Percentiles rank a stretch among this genome's conserved stretches.
These are phyloP conservation scores for Cantharis nigra DNA, from an alignment of 2,888 invertebrate species.

Conservation along the genomic window DNA sequence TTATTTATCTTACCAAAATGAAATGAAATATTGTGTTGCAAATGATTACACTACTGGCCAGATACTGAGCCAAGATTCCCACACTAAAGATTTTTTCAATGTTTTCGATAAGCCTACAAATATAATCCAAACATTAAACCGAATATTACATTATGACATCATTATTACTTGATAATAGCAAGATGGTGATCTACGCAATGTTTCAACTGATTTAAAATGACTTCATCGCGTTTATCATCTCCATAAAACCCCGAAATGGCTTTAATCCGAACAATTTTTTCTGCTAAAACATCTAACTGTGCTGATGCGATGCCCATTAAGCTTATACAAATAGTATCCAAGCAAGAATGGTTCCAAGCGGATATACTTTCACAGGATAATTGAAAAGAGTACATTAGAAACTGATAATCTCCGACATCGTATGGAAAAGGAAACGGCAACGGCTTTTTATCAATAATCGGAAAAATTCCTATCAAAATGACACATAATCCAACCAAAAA, in stretches of 20 bases:
- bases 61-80: background rate
- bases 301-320: conserved; percentile 19
- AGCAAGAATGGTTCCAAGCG: conserved; percentile 29
- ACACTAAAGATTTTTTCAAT: background rate
- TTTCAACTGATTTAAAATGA: background rate
- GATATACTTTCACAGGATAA: background rate
- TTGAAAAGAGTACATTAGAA: conserved; percentile 23
- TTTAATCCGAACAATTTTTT: conserved; percentile 5
- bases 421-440: conserved; percentile 31
- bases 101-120: background rate
- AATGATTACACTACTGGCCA: background rate
- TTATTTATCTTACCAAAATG: background rate
- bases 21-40: background rate
- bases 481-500: conserved; percentile 1
- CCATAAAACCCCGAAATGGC: background rate
- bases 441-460: conserved; percentile 14
- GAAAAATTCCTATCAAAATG: conserved; percentile 10
- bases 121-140: background rate
- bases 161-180: background rate
- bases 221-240: background rate
- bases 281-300: conserved; percentile 22
- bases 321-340: conserved; percentile 21
- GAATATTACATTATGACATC: background rate
- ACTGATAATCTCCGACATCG: conserved; percentile 18
- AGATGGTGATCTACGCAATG: background rate